These are phyloP conservation scores for Bombus ignitus DNA, from an alignment of 1,140 invertebrate genomes.

Conservation along the genomic window DNA sequence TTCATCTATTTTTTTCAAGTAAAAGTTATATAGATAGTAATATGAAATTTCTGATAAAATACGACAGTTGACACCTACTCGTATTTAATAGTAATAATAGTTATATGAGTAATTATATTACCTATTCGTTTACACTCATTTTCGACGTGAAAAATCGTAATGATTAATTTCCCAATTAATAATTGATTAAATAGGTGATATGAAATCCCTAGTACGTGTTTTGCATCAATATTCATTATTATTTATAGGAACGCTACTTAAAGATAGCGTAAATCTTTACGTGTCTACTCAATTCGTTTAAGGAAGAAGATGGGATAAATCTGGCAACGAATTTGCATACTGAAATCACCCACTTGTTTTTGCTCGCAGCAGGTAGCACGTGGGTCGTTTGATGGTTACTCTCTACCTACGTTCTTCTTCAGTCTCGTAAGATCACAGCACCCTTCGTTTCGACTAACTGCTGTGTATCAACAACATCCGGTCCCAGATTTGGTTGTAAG, in stretches of 20 bases:
- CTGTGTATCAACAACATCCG: constrained; percentile 68
- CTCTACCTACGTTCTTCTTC: constrained; percentile 67
- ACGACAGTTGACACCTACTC: no score
- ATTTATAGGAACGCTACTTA: neutral
- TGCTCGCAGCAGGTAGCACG: constrained; percentile 73
- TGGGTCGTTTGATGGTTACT: constrained; percentile 68
- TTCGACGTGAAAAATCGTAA: no score
- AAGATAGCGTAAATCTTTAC: constrained; percentile 26
- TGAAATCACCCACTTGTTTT: constrained; percentile 72
- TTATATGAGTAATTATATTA: no score
- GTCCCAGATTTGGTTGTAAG: constrained; percentile 56
- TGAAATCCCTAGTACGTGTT: no score
- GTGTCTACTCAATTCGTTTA: constrained; percentile 4
- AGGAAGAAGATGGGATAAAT: constrained; percentile 40
- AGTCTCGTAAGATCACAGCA: constrained; percentile 57
- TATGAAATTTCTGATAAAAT: no score
- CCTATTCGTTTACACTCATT: no score
- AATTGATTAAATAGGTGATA: no score
- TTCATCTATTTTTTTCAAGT: neutral
- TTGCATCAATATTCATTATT: neutral
- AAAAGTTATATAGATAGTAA: neutral
- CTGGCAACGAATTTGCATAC: constrained; percentile 66
- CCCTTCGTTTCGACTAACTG: constrained; percentile 70
- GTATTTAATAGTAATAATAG: no score
- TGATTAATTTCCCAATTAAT: no score